Evolutionary conservation across 2,888 invertebrate species (phyloP).

Genomic region (Zaprionus obscuricornis): DNA sequence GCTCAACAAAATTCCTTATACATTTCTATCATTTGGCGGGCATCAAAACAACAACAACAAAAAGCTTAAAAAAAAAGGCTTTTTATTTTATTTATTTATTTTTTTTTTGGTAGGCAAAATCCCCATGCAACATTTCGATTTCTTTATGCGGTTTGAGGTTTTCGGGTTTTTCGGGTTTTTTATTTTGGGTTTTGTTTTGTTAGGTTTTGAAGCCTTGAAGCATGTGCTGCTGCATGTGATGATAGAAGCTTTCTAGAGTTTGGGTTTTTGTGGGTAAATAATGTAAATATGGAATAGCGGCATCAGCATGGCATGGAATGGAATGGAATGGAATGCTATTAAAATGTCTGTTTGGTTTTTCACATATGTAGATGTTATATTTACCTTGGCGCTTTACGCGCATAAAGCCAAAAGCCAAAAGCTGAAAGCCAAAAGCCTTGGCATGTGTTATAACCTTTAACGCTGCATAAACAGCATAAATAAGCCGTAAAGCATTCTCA

Average conservation of each 20-base stretch:
- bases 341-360: slow-evolving; percentile 72
- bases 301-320: neutral
- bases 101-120: slow-evolving; percentile 50
- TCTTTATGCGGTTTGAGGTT: slow-evolving; percentile 65
- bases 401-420: slow-evolving; percentile 1
- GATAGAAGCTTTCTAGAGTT: too few species aligned
- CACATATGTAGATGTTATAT: too few species aligned
- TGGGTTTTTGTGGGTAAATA: slow-evolving; percentile 29
- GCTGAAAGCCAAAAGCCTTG: slow-evolving; percentile 7
- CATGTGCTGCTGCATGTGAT: slow-evolving; percentile 24
- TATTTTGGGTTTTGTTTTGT: slow-evolving; percentile 49
- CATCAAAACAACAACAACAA: too few species aligned
- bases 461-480: slow-evolving; percentile 73
- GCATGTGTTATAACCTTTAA: slow-evolving; percentile 64
- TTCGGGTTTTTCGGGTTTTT: slow-evolving; percentile 8
- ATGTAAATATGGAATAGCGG: slow-evolving; percentile 67
- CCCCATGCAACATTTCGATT: slow-evolving; percentile 68
- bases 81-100: slow-evolving; percentile 36
- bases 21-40: slow-evolving; percentile 46
- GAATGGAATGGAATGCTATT: slow-evolving; percentile 71
- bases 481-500: slow-evolving; percentile 53
- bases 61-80: too few species aligned
- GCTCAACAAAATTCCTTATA: slow-evolving; percentile 2
- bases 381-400: slow-evolving; percentile 59
- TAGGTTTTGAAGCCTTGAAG: slow-evolving; percentile 56